phyloP scores from a whole-genome alignment of 92 coral and sea anemone genomes.

The Parazoanthus atlanticus region DNA sequence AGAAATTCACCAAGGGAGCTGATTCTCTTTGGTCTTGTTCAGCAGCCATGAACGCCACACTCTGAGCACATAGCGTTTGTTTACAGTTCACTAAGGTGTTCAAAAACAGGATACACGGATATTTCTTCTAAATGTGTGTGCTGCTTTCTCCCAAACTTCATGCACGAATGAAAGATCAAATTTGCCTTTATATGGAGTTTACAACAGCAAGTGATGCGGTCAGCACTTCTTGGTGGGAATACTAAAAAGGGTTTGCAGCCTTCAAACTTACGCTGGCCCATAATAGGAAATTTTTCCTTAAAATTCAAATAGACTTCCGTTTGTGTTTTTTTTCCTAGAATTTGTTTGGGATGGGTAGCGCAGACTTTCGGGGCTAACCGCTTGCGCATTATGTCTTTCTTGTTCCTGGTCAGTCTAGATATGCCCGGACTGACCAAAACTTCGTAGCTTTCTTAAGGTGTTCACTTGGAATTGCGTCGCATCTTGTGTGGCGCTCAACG shows the following conservation, averaged over 20 bases:
- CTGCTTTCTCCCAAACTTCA: conserved; percentile 51
- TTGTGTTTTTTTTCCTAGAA: conserved; percentile 42
- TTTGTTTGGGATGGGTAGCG: conserved; percentile 27
- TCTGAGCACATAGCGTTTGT: conserved; percentile 40
- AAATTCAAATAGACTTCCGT: conserved; percentile 34
- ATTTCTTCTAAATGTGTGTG: neutral
- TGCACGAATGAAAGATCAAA: conserved; percentile 45
- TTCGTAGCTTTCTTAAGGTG: conserved; percentile 43
- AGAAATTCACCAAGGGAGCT: conserved; percentile 9
- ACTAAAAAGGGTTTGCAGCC: conserved; percentile 65
- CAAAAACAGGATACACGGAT: conserved; percentile 13
- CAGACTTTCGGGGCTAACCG: conserved; percentile 8
- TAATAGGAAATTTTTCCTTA: conserved; percentile 12
- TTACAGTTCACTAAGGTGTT: conserved; percentile 42
- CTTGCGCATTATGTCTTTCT: conserved; percentile 31
- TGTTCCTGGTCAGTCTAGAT: conserved; percentile 48
- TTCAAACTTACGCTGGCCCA: conserved; percentile 59
- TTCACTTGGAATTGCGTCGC: conserved; percentile 46
- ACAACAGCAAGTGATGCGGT: conserved; percentile 55
- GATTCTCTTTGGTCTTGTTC: conserved; percentile 13
- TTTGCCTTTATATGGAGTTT: conserved; percentile 54
- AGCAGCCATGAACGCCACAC: conserved; percentile 39
- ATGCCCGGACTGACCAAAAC: conserved; percentile 53
- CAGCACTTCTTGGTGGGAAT: conserved; percentile 20
- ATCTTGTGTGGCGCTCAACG: conserved; percentile 41